These are phyloP conservation scores for Alethe castanea DNA, from an alignment of 2,113 vertebrate genomes.

Conservation along the genomic window DNA sequence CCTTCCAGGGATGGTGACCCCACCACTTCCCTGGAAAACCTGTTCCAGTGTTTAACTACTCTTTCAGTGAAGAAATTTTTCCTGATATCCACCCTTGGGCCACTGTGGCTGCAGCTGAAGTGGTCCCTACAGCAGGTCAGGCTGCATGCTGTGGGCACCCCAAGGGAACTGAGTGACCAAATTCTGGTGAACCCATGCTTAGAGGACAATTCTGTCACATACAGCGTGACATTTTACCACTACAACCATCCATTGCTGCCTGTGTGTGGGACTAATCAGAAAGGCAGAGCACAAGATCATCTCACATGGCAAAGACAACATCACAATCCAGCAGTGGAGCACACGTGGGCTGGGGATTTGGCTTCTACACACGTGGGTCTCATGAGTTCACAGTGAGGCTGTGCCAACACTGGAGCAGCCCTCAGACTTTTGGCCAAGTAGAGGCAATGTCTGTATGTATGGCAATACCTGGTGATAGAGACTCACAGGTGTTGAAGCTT, in stretches of 20 bases:
- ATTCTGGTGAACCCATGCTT: not conserved
- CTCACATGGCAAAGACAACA: fast-evolving
- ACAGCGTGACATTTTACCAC: not conserved
- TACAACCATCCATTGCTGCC: not conserved
- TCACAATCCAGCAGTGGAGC: not conserved
- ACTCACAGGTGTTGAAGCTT: not conserved
- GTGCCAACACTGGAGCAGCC: fast-evolving
- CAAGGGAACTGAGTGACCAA: not conserved
- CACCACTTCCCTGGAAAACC: not conserved
- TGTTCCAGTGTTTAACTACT: not conserved
- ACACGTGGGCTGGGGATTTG: fast-evolving
- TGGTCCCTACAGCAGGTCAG: too few relatives aligned
- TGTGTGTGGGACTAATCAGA: not conserved
- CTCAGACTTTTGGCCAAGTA: not conserved
- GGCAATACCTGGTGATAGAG: not conserved
- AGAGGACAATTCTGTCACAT: not conserved
- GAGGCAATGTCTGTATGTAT: not conserved
- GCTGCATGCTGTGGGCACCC: not conserved
- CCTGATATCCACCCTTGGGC: not conserved
- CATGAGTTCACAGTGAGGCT: fast-evolving
- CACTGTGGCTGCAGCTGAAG: not conserved
- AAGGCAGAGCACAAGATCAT: not conserved
- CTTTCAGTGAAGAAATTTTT: not conserved
- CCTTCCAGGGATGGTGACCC: not conserved
- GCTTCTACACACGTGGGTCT: not conserved